Base-by-base conservation (phyloP, 2,888 invertebrate species). In the Melanostoma scalare region DNA sequence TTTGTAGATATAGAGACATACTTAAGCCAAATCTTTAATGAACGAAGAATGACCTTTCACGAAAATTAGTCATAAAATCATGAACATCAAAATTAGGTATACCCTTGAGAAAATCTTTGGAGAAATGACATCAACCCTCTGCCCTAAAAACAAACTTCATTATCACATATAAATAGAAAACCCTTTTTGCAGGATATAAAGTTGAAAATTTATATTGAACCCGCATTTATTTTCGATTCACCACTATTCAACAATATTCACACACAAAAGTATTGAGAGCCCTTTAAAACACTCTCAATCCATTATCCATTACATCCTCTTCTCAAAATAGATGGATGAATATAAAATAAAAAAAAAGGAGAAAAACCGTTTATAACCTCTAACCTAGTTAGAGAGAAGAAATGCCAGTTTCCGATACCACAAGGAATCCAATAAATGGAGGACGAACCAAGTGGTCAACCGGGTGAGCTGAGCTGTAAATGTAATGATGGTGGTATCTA, bases 351-450 rank as follows among this genome's bases (percentile, higher is more conserved):
- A 46, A 35, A 74, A 52, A 46, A 20, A 31, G 33, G n/a, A 69
- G 35, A 31, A 38, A 42, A 36, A 60, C 9, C 68, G 30, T 48
- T 74, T 67, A 42, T 35, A 60, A 63, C 58, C 73, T 36, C 50
- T 82, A 73, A 78, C 78, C 78, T 58, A 63, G 81, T 82, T 77
- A 77, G 6, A 46, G 35, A 55, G 8, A 55, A 53, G 48, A 42
- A 75, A 63, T 71, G 71, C 42, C 53, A 50, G 58, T 44, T 65
- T 5, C 36, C 65, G 53, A 71, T 67, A 69, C 50, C 73, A 56
- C 52, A 6, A 65, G 44, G 20, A 50, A 71, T 50, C 48, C 46
- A 81, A 72, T 61, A 60, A 73, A 50, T n/a, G 58, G 53, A 50
- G 30, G 30, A 68, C 20, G 58, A 52, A 56, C 48, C 68, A 63